Evolutionary conservation across 2,113 vertebrate genomes (phyloP), one percentile per base, ranked within the genome.

Genomic region (Corythornis vintsioides): DNA sequence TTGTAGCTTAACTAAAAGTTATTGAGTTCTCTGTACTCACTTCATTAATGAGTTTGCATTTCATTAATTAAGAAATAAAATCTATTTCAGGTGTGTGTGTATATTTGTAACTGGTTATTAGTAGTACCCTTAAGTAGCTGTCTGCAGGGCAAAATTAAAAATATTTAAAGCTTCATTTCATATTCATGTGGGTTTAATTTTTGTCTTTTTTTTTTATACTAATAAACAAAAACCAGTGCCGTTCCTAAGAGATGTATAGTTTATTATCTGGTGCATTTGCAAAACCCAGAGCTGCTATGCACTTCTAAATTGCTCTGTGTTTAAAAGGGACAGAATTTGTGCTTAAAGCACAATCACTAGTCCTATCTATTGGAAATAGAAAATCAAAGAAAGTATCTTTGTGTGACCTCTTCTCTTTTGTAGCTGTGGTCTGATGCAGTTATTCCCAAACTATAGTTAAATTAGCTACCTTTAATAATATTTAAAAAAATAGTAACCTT

Each of bases 101-200:
- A 4, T 80, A 74, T 82, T 92, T 88, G 35, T 69, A 65, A 57
- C 13, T 43, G 7, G 31, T 91, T 59, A 38, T 81, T 89, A 59
- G 25, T 13, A 26, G 47, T 67, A 59, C 13, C 52, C 53, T 78
- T 84, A 73, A 83, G 60, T 73, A 79, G 78, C 20, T 45, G 65
- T 66, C 55, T 66, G 43, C 15, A 52, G n/a, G 59, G 61, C 31
- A 69, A 55, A 50, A n/a, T 70, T 91, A n/a, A 50, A 81, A 92
- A 72, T 77, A 90, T 80, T 89, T 84, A 94, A 94, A 91, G 12
- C 19, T 43, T 89, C 22, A 48, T 91, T 88, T 92, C 91, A 77
- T 89, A 91, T 95, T 85, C 43, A 89, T 77, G 40, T 56, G 35
- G 45, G 72, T 89, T 92, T 83, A 77, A 69, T 48, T 77, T 87